Evolutionary conservation across 2,113 vertebrate species (phyloP).

Genomic region (Planiliza haematocheilus): DNA sequence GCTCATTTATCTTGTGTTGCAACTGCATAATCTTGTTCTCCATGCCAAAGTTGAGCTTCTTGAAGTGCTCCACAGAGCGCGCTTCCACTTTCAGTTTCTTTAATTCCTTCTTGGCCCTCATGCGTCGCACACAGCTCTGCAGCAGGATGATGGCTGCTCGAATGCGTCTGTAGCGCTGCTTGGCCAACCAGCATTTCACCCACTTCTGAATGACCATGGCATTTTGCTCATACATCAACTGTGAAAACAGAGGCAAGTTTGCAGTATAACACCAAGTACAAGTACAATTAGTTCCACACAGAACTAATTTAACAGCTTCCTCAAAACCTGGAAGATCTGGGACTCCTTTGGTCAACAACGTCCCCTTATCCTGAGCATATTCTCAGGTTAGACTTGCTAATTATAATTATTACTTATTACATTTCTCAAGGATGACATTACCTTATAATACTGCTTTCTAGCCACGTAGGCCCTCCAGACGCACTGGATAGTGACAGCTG

Average conservation of each 20-base stretch:
- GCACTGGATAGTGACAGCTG: constrained; percentile 89
- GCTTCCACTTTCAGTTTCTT: constrained; percentile 95
- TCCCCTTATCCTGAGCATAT: no score
- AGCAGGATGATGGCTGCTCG: constrained; percentile 87
- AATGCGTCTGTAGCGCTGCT: constrained; percentile 79
- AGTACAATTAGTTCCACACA: no score
- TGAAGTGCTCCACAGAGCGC: constrained; percentile 94
- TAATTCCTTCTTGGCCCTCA: constrained; percentile 91
- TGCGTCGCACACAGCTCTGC: constrained; percentile 93
- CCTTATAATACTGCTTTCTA: constrained; percentile 87
- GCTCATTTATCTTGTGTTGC: constrained; percentile 93
- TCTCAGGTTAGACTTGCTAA: no score
- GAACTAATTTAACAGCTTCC: no score
- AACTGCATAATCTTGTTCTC: constrained; percentile 99
- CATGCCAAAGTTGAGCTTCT: constrained; percentile 94
- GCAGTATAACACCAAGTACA: neutral
- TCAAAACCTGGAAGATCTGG: neutral
- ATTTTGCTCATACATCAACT: constrained; percentile 92
- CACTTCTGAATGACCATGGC: constrained; percentile 90
- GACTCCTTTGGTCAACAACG: neutral
- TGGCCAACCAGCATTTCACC: constrained; percentile 89
- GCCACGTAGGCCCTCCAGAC: constrained; percentile 87
- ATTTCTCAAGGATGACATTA: constrained; percentile 65
- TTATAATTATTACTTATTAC: neutral
- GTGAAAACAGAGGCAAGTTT: constrained; percentile 6